Conservation (phyloP, 2,888 invertebrate genomes). For the Bombylius discolor region DNA sequence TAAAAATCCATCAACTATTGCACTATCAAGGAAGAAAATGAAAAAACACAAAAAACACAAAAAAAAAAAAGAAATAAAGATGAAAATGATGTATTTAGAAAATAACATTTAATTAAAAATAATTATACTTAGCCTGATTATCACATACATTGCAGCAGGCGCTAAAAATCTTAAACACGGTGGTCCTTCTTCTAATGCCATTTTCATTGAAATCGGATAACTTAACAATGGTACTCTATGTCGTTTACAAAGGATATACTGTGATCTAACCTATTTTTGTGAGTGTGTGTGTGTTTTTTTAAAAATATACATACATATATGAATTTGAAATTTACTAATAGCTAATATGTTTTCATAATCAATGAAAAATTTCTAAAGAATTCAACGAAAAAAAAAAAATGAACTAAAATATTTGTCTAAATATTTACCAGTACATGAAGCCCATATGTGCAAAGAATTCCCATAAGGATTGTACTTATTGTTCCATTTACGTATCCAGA, state of each 20-base stretch:
- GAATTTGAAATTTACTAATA: neutral
- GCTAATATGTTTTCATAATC: neutral
- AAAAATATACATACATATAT: neutral
- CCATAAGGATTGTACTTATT: conserved; percentile 63
- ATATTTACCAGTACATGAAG: conserved; percentile 61
- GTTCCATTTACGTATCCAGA: conserved; percentile 70
- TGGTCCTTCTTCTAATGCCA: conserved; percentile 65
- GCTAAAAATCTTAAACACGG: conserved; percentile 47
- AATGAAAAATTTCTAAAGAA: neutral
- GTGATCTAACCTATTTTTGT: conserved; percentile 35
- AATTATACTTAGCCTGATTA: neutral
- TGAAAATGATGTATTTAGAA: neutral
- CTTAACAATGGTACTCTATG: conserved; percentile 60
- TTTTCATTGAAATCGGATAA: conserved; percentile 73
- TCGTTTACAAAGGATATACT: conserved; percentile 50
- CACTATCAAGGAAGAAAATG: conserved; percentile 35
- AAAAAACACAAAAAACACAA: no score
- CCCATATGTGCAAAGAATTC: conserved; percentile 71
- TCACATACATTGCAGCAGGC: conserved; percentile 37
- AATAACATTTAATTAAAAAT: neutral
- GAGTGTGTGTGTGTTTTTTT: neutral
- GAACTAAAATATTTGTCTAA: neutral
- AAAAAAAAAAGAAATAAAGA: no score
- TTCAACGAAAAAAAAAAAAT: neutral
- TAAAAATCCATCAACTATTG: conserved; percentile 52